Base-by-base conservation (phyloP, 2,888 invertebrate species). In the Lamellibrachia satsuma region DNA sequence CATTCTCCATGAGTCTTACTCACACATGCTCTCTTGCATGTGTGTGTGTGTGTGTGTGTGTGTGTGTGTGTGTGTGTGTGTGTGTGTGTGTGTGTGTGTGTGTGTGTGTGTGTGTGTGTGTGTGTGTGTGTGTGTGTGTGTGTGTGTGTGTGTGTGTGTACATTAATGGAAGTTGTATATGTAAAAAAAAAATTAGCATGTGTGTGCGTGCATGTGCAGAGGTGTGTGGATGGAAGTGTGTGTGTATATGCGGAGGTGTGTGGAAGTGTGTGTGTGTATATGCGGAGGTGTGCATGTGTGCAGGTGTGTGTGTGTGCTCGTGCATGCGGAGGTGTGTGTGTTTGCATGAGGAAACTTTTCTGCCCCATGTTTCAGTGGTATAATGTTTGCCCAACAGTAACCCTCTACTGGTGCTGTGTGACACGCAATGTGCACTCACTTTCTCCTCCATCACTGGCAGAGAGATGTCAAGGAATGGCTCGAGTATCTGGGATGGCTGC, bases 381-480 rank as follows among this genome's bases (percentile, higher is more conserved):
- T 39, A 39, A 39, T 39, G 1, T 39, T 39, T 39, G 39, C 39
- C 39, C 39, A 39, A 39, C 39, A 39, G 39, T 39, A 39, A 39
- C 39, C 39, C 39, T 39, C 39, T 39, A 39, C 39, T 39, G 39
- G 6, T 75, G 75, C 15, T 75, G 75, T 75, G 75, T 75, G 22
- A 22, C n/a, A 6, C n/a, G 22, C n/a, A n/a, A 22, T 75, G 75
- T 75, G 15, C 75, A 75, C 75, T 75, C 75, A 75, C 96, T 95
- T 96, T 96, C 93, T 96, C 96, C 93, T 96, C 97, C 92, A 96
- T 96, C 51, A 99, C 98, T 0, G 99, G 99, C 93, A 99, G 97
- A 93, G 99, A 99, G 94, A 99, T 97, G 97, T 99, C 99, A 92
- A 99, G 97, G 97, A 99, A 99, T 95, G 98, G 98, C 96, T 99